Percentiles rank a stretch among this genome's conserved stretches.
Evolutionary conservation across 2,113 vertebrate genomes (phyloP).

Genomic region (human (Homo sapiens)): DNA sequence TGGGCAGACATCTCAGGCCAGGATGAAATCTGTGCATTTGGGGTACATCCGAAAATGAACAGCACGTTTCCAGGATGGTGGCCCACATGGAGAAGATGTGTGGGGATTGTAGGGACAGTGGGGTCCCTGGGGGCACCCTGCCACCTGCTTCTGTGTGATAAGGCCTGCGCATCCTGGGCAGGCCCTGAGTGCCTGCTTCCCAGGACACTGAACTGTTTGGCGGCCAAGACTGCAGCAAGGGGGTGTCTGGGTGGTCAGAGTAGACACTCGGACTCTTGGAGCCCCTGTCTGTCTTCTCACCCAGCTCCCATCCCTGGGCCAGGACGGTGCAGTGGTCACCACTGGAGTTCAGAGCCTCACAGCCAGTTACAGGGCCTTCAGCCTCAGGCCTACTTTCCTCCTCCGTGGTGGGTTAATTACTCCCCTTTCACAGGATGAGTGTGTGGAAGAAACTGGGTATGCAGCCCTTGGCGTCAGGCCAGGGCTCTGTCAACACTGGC

Average conservation of each 20-base stretch:
- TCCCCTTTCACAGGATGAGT: background rate
- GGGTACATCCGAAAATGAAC: background rate
- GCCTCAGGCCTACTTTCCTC: background rate
- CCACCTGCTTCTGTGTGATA: background rate
- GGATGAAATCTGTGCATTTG: background rate
- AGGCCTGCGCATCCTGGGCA: background rate
- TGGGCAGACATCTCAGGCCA: background rate
- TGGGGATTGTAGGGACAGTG: background rate
- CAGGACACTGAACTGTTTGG: background rate
- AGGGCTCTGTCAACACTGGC: background rate
- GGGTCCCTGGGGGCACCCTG: too few relatives aligned
- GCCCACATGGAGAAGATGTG: background rate
- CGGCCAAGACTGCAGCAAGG: background rate
- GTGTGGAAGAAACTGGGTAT: fast-evolving
- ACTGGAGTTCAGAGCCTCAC: background rate
- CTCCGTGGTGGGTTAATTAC: background rate
- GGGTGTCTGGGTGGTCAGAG: background rate
- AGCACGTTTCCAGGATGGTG: background rate
- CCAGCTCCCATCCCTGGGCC: background rate
- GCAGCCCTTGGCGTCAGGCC: background rate
- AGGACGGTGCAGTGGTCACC: background rate
- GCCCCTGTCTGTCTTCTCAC: background rate
- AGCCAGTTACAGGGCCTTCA: background rate
- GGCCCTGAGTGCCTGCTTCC: background rate
- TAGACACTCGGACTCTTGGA: background rate